These are phyloP conservation scores for Diplosoma virens DNA, from an alignment of 23 tunicate genomes.

Conservation along the genomic window DNA sequence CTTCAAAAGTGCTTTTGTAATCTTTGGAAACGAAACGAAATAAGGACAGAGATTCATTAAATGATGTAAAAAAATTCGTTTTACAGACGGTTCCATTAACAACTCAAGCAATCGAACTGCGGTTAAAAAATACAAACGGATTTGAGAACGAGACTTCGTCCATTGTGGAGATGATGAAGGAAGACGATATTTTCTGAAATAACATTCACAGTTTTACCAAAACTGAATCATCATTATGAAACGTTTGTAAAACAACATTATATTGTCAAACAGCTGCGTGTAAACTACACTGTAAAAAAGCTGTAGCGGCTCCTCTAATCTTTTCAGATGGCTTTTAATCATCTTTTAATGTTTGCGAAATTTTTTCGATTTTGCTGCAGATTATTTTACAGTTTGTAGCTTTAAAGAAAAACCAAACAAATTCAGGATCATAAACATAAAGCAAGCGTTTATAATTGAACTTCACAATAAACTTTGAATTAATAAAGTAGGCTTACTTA, in stretches of 20 bases:
- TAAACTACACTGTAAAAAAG: no score
- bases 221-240: no score
- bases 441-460: not conserved
- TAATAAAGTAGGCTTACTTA: conserved; percentile 32
- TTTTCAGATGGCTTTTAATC: no score
- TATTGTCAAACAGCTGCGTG: no score
- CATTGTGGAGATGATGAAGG: conserved; percentile 48
- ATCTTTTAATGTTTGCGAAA: no score
- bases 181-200: conserved; percentile 47
- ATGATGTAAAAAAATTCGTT: conserved; percentile 57
- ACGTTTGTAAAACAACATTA: no score
- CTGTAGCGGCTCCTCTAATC: no score
- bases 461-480: no score
- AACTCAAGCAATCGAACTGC: conserved; percentile 48
- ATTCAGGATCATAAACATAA: not conserved
- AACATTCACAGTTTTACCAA: no score
- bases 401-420: no score
- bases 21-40: conserved; percentile 64
- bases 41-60: conserved; percentile 58
- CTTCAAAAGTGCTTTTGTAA: conserved; percentile 48
- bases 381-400: no score
- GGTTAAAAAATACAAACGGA: conserved; percentile 44
- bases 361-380: no score
- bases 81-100: conserved; percentile 66
- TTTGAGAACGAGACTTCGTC: conserved; percentile 26